Evolutionary conservation across 2,797 vertebrate species (phyloP).

Genomic region (Takifugu ocellatus): DNA sequence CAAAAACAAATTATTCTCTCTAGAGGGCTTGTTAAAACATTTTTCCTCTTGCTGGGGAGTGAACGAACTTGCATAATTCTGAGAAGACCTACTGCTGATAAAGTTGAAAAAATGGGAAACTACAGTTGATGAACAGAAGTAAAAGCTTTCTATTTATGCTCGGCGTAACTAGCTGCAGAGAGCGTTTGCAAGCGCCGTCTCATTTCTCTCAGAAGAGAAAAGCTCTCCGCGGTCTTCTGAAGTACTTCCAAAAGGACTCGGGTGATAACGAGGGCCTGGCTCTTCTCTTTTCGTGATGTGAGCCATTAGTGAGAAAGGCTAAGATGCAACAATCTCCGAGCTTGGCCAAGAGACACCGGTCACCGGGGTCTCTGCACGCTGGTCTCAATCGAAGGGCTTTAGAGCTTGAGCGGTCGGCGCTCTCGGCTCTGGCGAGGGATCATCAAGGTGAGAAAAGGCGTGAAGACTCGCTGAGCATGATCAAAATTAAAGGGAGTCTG

Average conservation of each 20-base stretch:
- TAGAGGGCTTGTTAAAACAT: slow-evolving; percentile 26
- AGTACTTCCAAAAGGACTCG: slow-evolving; percentile 58
- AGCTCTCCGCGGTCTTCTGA: slow-evolving; percentile 37
- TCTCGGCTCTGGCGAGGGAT: slow-evolving; percentile 29
- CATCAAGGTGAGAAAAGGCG: slow-evolving; percentile 47
- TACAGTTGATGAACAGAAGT: slow-evolving; percentile 19
- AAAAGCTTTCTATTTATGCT: slow-evolving; percentile 34
- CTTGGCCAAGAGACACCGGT: not conserved
- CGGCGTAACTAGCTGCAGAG: slow-evolving; percentile 19
- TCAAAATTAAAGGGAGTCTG: slow-evolving; percentile 40
- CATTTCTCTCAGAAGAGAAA: slow-evolving; percentile 36
- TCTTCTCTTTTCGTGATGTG: slow-evolving; percentile 28
- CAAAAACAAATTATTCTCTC: slow-evolving; percentile 50
- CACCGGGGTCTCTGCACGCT: not conserved
- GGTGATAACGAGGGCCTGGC: slow-evolving; percentile 62
- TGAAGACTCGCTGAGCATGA: slow-evolving; percentile 32
- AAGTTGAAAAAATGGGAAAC: slow-evolving; percentile 2
- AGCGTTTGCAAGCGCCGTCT: slow-evolving; percentile 48
- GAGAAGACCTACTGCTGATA: slow-evolving; percentile 6
- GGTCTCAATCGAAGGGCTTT: slow-evolving; percentile 31
- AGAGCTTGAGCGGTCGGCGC: slow-evolving; percentile 26
- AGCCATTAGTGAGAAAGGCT: slow-evolving; percentile 52
- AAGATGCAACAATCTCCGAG: slow-evolving; percentile 7
- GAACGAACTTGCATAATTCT: slow-evolving; percentile 11
- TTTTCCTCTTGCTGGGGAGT: slow-evolving; percentile 23